Conservation (phyloP, 53 echinoderm and acorn worm species). For the Echinarachnius parma region DNA sequence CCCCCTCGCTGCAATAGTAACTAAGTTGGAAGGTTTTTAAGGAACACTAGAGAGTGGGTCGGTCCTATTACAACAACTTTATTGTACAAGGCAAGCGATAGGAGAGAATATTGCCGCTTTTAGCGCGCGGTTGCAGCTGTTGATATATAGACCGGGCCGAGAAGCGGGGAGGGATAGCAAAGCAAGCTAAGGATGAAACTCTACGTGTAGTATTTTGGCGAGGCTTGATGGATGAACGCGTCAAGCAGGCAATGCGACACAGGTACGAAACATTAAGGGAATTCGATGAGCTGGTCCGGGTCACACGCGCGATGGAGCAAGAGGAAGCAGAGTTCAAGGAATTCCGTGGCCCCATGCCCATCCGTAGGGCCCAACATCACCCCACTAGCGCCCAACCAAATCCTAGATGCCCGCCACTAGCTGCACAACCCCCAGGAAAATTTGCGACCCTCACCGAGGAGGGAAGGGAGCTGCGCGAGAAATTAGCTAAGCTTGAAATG, state of each 20-base stretch:
- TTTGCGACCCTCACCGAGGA: neutral
- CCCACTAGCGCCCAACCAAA: neutral
- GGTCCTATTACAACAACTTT: constrained; percentile 39
- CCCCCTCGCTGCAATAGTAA: too few relatives aligned
- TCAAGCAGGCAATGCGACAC: constrained; percentile 43
- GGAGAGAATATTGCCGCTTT: too few relatives aligned
- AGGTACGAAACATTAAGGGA: constrained; percentile 12
- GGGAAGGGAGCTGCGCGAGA: neutral
- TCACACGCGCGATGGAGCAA: constrained; percentile 32
- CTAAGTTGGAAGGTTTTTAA: too few relatives aligned
- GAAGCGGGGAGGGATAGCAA: constrained; percentile 26
- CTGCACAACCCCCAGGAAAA: neutral
- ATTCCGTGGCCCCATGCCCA: neutral
- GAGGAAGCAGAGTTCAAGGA: constrained; percentile 22
- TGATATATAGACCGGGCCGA: constrained; percentile 13
- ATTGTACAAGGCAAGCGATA: constrained; percentile 31
- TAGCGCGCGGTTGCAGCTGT: constrained; percentile 28
- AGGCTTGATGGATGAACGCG: constrained; percentile 14
- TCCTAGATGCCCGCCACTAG: too few relatives aligned
- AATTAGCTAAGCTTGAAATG: constrained; percentile 6
- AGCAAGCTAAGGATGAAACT: constrained; percentile 28
- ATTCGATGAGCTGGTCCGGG: constrained; percentile 31
- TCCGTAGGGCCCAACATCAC: neutral
- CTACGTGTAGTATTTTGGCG: constrained; percentile 45
- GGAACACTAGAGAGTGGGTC: constrained; percentile 42